Conservation (phyloP, 2,888 invertebrate species). For the Perizoma flavofasciatum region DNA sequence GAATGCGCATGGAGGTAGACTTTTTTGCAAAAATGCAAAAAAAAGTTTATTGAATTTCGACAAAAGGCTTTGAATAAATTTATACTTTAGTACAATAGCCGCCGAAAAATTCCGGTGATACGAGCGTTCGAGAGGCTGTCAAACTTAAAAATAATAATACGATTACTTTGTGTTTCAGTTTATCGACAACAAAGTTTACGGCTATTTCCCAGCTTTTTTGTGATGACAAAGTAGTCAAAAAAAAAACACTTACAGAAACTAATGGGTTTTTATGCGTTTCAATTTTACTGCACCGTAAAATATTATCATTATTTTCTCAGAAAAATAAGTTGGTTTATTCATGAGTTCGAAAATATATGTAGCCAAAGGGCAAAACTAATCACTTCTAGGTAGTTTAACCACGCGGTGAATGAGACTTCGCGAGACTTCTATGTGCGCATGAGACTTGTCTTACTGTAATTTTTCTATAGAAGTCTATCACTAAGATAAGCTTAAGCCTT, state of each 20-base stretch:
- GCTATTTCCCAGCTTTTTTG: not conserved
- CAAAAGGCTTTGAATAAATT: not conserved
- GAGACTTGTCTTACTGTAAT: no score
- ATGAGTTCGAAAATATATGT: no score
- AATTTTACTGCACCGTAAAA: not conserved
- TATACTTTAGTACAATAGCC: no score
- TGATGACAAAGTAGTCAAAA: not conserved
- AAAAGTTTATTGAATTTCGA: slow-evolving; percentile 7
- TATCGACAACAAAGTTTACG: not conserved
- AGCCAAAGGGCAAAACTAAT: no score
- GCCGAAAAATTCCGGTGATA: not conserved
- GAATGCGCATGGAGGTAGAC: slow-evolving; percentile 33
- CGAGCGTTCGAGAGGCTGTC: slow-evolving; percentile 6
- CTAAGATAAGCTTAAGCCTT: no score
- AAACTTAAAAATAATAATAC: slow-evolving; percentile 10
- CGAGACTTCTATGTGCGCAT: no score
- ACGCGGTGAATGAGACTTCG: no score
- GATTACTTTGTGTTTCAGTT: slow-evolving; percentile 8
- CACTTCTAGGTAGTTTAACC: no score
- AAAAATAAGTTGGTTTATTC: no score
- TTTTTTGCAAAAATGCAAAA: not conserved
- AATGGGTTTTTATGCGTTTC: not conserved
- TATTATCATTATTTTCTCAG: not conserved
- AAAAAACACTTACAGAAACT: not conserved
- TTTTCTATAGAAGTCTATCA: no score